phyloP scores from a whole-genome alignment of 2,797 vertebrate species.

The Scomberomorus guttatus region DNA sequence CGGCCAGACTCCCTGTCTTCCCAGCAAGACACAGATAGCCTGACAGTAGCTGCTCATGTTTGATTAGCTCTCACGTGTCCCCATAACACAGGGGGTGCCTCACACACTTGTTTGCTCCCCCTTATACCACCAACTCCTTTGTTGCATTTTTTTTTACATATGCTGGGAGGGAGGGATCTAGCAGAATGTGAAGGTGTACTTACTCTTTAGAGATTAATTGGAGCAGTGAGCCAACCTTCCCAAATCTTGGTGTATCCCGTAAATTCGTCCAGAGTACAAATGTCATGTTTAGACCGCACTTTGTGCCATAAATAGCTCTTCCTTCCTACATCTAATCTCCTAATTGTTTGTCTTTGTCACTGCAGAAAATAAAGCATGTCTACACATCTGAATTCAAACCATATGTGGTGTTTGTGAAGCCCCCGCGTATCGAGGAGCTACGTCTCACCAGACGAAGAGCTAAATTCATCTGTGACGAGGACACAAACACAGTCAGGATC shows the following conservation, averaged over 20 bases:
- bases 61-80: no score
- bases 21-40: no score
- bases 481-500: conserved; percentile 84
- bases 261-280: background rate
- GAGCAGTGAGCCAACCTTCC: background rate
- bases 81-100: no score
- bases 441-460: conserved; percentile 92
- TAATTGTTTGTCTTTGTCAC: conserved; percentile 13
- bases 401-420: conserved; percentile 96
- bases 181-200: no score
- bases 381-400: conserved; percentile 94
- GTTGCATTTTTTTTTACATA: background rate
- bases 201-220: no score
- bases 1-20: no score
- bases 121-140: background rate
- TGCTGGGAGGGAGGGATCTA: no score
- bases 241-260: background rate
- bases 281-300: background rate
- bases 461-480: conserved; percentile 89
- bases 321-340: conserved; percentile 21
- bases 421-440: conserved; percentile 91
- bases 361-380: conserved; percentile 91
- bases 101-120: no score
- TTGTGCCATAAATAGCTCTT: background rate
- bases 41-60: no score